Percentiles rank a stretch among this genome's conserved stretches.
Conservation (phyloP, 2,888 invertebrate genomes). For the Octonoba sinensis region DNA sequence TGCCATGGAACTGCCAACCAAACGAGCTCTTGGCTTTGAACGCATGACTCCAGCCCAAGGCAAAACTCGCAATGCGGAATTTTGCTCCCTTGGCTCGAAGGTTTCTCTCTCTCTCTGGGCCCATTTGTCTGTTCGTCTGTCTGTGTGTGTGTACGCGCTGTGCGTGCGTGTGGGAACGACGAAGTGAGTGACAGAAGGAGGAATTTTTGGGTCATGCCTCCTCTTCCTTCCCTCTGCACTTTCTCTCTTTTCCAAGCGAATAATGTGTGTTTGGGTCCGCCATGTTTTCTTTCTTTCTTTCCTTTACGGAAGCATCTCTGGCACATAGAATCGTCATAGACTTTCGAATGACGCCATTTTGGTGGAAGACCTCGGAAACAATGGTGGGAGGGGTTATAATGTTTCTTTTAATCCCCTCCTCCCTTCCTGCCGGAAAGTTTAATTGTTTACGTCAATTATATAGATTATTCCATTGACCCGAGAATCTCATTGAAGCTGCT, state of each 20-base stretch:
- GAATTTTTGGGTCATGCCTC: constrained; percentile 37
- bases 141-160: constrained; percentile 8
- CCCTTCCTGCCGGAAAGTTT: too few species aligned
- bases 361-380: too few species aligned
- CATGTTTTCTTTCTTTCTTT: constrained; percentile 2
- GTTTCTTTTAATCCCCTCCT: too few species aligned
- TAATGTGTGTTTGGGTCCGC: constrained; percentile 1
- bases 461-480: too few species aligned
- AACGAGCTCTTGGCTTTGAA: constrained; percentile 4
- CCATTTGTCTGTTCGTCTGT: constrained; percentile 32
- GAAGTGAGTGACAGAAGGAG: not conserved
- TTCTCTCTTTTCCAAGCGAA: constrained; percentile 8
- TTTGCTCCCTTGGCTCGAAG: constrained; percentile 4
- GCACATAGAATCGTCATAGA: too few species aligned
- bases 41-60: not conserved
- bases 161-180: constrained; percentile 19
- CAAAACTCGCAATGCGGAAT: constrained; percentile 19
- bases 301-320: not conserved
- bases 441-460: too few species aligned
- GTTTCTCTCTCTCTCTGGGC: not conserved
- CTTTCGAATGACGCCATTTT: not conserved
- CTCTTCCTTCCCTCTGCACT: constrained; percentile 1
- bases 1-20: constrained; percentile 4
- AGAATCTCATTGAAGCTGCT: too few species aligned
- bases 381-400: too few species aligned